Conservation (phyloP, 1,140 invertebrate genomes). For the Bactericera cockerelli region DNA sequence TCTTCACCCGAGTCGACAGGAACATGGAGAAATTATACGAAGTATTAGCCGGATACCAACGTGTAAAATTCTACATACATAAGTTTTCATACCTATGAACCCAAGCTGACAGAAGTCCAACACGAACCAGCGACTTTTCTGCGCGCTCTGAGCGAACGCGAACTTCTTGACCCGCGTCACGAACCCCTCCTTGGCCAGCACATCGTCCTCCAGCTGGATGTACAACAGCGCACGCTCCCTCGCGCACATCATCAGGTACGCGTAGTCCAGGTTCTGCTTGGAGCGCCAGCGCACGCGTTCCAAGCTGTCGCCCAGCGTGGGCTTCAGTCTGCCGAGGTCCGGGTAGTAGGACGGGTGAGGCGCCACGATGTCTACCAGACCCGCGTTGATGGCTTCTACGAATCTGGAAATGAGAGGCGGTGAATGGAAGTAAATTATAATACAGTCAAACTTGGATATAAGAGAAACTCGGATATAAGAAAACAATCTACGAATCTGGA, state of each 20-base stretch:
- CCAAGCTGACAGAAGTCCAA: constrained; percentile 88
- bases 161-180: constrained; percentile 77
- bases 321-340: constrained; percentile 55
- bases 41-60: too few species aligned
- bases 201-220: constrained; percentile 89
- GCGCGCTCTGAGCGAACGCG: constrained; percentile 58
- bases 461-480: too few species aligned
- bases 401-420: constrained; percentile 42
- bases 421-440: too few species aligned
- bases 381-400: constrained; percentile 51
- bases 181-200: constrained; percentile 74
- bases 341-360: constrained; percentile 80
- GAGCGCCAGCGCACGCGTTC: constrained; percentile 86
- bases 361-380: constrained; percentile 77
- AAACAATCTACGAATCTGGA: too few species aligned
- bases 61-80: too few species aligned
- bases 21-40: too few species aligned
- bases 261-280: constrained; percentile 92
- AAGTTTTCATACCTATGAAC: constrained; percentile 75
- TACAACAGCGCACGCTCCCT: constrained; percentile 65
- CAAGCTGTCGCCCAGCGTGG: constrained; percentile 71
- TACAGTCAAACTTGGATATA: too few species aligned
- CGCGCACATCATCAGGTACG: constrained; percentile 91
- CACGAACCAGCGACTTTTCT: constrained; percentile 71
- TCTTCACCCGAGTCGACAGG: constrained; percentile 73